Evolutionary conservation across 2,888 invertebrate genomes (phyloP).

Genomic region (Neoascia interrupta): DNA sequence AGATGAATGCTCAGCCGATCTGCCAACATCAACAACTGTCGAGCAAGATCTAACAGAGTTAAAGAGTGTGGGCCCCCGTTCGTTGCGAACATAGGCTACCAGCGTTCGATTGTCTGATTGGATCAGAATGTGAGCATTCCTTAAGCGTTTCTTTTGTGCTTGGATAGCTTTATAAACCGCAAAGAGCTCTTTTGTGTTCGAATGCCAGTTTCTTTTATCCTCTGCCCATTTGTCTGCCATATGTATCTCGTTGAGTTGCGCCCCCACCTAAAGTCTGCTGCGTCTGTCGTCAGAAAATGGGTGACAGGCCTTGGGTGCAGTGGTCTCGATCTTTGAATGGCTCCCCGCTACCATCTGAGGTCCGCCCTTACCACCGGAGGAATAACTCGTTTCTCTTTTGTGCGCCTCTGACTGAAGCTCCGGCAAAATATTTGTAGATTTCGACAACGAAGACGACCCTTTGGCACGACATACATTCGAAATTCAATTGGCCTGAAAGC

Average conservation of each 20-base stretch:
- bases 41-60: slow-evolving; percentile 4
- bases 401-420: slow-evolving; percentile 3
- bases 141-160: no score
- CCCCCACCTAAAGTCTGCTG: slow-evolving; percentile 12
- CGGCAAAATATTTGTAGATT: slow-evolving; percentile 9
- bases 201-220: slow-evolving; percentile 12
- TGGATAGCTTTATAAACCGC: slow-evolving; percentile 24
- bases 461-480: slow-evolving; percentile 1
- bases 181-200: slow-evolving; percentile 23
- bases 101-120: slow-evolving; percentile 27
- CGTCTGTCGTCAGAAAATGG: slow-evolving; percentile 27
- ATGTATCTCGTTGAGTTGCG: no score
- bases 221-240: neutral
- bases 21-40: no score
- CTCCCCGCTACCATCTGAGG: no score
- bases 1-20: no score
- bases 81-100: no score
- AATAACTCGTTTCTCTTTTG: neutral
- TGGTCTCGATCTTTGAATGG: neutral
- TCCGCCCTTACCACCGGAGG: neutral
- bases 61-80: slow-evolving; percentile 10
- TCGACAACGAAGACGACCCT: slow-evolving; percentile 1
- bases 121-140: slow-evolving; percentile 23
- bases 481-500: no score
- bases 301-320: slow-evolving; percentile 14